Conservation (phyloP, 2,888 invertebrate genomes). For the Alcis repandata region DNA sequence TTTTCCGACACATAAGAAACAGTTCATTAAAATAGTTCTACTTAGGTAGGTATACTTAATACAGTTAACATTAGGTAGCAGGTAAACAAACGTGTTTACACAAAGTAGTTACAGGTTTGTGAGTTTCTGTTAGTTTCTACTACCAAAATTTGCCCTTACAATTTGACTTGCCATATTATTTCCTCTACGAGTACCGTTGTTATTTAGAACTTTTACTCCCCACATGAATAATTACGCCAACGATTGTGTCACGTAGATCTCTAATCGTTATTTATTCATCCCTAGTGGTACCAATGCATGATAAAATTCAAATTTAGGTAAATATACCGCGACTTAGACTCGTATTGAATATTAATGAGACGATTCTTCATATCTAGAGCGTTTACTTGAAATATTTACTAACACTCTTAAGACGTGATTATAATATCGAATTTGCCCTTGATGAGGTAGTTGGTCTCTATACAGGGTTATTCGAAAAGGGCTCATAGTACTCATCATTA, state of each 20-base stretch:
- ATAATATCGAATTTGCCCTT: constrained; percentile 2
- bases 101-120: too few relatives aligned
- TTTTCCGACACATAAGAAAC: too few relatives aligned
- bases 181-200: too few relatives aligned
- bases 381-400: constrained; percentile 31
- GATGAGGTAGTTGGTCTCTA: too few relatives aligned
- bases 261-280: constrained; percentile 25
- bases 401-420: constrained; percentile 31
- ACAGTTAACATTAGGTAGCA: too few relatives aligned
- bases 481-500: too few relatives aligned
- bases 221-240: neutral
- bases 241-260: constrained; percentile 9
- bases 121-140: too few relatives aligned
- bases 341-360: constrained; percentile 43
- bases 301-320: constrained; percentile 40
- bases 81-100: too few relatives aligned
- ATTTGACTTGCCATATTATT: neutral
- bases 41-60: too few relatives aligned
- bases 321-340: constrained; percentile 30
- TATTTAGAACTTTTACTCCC: neutral
- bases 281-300: constrained; percentile 17
- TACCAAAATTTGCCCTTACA: neutral
- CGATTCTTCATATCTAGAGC: constrained; percentile 26
- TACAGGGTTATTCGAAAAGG: too few relatives aligned
- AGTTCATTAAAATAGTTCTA: too few relatives aligned